phyloP scores from a whole-genome alignment of 2,113 vertebrate genomes.

The Heteronetta atricapilla region DNA sequence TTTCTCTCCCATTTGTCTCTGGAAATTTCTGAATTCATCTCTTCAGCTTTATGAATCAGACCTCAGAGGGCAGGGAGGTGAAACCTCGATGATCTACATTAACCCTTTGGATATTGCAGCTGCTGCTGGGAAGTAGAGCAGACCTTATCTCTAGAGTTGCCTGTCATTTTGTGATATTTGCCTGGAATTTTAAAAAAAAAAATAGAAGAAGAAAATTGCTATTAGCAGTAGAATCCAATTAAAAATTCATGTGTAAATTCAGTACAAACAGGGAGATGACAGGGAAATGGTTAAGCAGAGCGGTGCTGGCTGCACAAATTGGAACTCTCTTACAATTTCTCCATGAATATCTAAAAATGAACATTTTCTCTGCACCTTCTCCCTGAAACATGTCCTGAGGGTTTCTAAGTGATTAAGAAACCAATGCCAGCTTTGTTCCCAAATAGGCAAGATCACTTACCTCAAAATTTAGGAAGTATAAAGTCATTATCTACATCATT shows the following conservation, averaged over 20 bases:
- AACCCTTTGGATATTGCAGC: slow-evolving; percentile 52
- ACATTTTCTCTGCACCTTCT: slow-evolving; percentile 6
- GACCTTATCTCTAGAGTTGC: not conserved
- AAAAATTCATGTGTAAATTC: slow-evolving; percentile 14
- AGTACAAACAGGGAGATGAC: not conserved
- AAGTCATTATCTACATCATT: not conserved
- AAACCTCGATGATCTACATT: slow-evolving; percentile 54
- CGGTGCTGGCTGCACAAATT: not conserved
- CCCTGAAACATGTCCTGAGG: slow-evolving; percentile 2
- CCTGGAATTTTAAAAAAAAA: not conserved
- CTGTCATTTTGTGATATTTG: not conserved
- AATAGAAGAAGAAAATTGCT: not conserved
- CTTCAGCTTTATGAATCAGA: slow-evolving; percentile 59
- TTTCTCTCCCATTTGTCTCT: slow-evolving; percentile 60
- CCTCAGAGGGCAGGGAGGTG: slow-evolving; percentile 55
- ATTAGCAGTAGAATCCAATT: slow-evolving; percentile 37
- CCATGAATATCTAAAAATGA: not conserved
- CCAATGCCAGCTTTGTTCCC: not conserved
- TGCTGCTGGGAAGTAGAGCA: slow-evolving; percentile 45
- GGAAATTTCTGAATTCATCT: slow-evolving; percentile 60
- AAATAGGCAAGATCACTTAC: slow-evolving; percentile 24
- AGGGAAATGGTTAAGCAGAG: not conserved
- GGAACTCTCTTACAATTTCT: slow-evolving; percentile 6
- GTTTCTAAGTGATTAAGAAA: slow-evolving; percentile 10
- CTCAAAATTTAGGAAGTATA: slow-evolving; percentile 40